Conservation (phyloP, 2,113 vertebrate genomes). For the Nettapus auritus region DNA sequence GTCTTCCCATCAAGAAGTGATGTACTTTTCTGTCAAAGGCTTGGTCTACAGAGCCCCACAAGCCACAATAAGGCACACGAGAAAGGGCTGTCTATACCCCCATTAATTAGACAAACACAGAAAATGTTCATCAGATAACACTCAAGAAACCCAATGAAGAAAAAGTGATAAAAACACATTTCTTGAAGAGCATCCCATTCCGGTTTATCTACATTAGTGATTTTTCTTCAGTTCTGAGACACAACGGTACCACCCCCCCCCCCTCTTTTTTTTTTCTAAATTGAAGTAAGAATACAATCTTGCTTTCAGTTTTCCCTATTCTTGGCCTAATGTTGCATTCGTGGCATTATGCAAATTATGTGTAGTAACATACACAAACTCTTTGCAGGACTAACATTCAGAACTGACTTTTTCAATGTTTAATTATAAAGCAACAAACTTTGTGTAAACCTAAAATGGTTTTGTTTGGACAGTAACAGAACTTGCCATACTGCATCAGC, state of each 20-base stretch:
- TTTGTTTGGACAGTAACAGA: neutral
- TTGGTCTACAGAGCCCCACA: neutral
- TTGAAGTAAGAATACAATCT: neutral
- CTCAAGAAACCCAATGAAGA: neutral
- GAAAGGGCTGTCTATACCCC: neutral
- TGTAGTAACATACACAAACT: neutral
- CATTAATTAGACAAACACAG: neutral
- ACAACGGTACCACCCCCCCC: neutral
- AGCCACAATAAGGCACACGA: neutral
- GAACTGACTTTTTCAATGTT: neutral
- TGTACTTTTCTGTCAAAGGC: neutral
- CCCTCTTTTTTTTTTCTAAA: neutral
- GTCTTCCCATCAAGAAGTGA: neutral
- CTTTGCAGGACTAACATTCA: neutral
- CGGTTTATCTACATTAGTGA: neutral
- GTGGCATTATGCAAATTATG: neutral
- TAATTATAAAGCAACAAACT: neutral
- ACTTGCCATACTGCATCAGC: neutral
- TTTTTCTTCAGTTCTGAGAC: neutral
- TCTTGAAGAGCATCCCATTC: neutral
- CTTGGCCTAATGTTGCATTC: neutral
- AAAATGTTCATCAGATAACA: neutral
- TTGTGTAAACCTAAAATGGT: neutral
- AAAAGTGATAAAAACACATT: neutral
- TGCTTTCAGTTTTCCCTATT: neutral